Evolutionary conservation across 2,888 invertebrate genomes (phyloP).

Genomic region (Drosophila tanythrix): DNA sequence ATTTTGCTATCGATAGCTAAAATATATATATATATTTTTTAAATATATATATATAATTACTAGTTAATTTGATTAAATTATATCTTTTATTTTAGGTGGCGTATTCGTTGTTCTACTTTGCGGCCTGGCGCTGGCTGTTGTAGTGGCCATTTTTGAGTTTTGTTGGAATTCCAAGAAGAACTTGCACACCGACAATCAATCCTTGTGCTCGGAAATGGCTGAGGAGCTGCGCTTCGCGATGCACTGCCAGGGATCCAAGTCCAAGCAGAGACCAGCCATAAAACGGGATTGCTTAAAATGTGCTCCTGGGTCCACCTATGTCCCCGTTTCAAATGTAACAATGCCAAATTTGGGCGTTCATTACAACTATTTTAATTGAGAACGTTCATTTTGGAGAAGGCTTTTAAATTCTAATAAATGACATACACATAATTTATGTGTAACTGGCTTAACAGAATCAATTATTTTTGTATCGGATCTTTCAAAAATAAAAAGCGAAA

Average conservation of each 20-base stretch:
- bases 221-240: conserved; percentile 96
- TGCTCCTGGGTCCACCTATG: conserved; percentile 89
- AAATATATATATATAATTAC: neutral
- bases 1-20: neutral
- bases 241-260: conserved; percentile 91
- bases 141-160: conserved; percentile 97
- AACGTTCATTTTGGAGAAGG: conserved; percentile 1
- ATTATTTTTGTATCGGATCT: conserved; percentile 28
- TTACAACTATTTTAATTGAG: conserved; percentile 84
- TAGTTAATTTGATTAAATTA: conserved; percentile 2
- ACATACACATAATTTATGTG: neutral
- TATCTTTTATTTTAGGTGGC: conserved; percentile 87
- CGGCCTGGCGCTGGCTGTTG: conserved; percentile 94
- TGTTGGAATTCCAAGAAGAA: conserved; percentile 97
- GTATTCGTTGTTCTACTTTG: conserved; percentile 98
- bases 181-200: conserved; percentile 92
- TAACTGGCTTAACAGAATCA: conserved; percentile 12
- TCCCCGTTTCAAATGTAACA: conserved; percentile 85
- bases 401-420: conserved; percentile 18
- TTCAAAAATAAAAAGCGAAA: conserved; percentile 28
- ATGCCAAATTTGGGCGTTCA: conserved; percentile 80
- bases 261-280: conserved; percentile 92
- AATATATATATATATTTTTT: neutral
- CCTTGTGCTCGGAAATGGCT: conserved; percentile 96
- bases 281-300: conserved; percentile 91